phyloP scores from a whole-genome alignment of 92 coral and sea anemone species.

The Ricordea florida region DNA sequence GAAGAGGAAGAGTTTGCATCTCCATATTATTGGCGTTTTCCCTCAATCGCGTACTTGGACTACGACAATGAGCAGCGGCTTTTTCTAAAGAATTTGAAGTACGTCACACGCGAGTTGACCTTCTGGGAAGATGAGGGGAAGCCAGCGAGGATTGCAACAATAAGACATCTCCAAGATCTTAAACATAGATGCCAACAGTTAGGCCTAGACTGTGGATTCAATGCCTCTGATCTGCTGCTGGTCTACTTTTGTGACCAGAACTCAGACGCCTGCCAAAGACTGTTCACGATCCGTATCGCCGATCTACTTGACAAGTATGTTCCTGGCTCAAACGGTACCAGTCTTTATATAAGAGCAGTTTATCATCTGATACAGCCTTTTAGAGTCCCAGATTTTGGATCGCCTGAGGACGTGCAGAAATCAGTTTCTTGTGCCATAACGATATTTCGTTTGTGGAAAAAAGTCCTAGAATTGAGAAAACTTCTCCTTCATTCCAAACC shows the following conservation, averaged over 20 bases:
- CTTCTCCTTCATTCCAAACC: constrained; percentile 28
- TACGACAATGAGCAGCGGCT: constrained; percentile 57
- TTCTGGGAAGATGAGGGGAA: constrained; percentile 26
- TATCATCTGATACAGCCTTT: constrained; percentile 44
- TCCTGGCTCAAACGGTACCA: constrained; percentile 47
- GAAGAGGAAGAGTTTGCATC: constrained; percentile 35
- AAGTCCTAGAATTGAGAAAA: constrained; percentile 11
- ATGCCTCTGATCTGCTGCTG: constrained; percentile 30
- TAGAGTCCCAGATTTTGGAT: constrained; percentile 28
- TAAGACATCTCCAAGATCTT: constrained; percentile 38
- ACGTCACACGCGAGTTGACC: constrained; percentile 46
- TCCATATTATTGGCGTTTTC: constrained; percentile 56
- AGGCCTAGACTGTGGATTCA: constrained; percentile 43
- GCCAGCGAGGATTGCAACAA: constrained; percentile 5
- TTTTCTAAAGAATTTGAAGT: constrained; percentile 37
- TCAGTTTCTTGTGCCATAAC: constrained; percentile 54
- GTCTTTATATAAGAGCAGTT: constrained; percentile 49
- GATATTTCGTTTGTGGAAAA: constrained; percentile 39
- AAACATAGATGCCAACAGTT: constrained; percentile 28
- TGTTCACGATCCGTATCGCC: constrained; percentile 6
- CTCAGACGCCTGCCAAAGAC: constrained; percentile 30
- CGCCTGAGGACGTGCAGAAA: constrained; percentile 37
- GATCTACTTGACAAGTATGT: constrained; percentile 23
- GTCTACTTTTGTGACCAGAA: constrained; percentile 50
- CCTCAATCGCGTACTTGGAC: constrained; percentile 48